Evolutionary conservation across 2,888 invertebrate species (phyloP).

Genomic region (Strigamia maritima): DNA sequence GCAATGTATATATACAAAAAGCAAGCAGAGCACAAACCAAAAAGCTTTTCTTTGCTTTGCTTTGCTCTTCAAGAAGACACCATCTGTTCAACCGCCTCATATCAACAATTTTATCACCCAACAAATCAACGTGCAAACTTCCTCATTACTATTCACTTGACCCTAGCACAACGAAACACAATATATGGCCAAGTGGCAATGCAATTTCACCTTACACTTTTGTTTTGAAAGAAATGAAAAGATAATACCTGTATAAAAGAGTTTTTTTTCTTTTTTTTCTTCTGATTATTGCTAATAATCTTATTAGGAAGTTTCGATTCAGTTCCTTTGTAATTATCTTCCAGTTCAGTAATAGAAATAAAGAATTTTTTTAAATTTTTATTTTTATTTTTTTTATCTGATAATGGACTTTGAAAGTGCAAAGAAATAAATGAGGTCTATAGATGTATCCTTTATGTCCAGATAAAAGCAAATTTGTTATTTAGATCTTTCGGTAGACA

Average conservation of each 20-base stretch:
- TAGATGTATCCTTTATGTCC: too few relatives aligned
- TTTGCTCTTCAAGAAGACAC: neutral
- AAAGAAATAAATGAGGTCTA: neutral
- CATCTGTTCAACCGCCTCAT: neutral
- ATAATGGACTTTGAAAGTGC: neutral
- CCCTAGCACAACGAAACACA: neutral
- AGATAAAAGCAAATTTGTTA: too few relatives aligned
- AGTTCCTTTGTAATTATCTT: neutral
- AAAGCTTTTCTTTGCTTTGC: neutral
- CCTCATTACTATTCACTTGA: constrained; percentile 10
- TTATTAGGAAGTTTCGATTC: constrained; percentile 1
- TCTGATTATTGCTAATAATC: neutral
- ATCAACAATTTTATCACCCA: constrained; percentile 35
- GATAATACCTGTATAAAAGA: neutral
- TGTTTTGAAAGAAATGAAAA: neutral
- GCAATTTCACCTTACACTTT: neutral
- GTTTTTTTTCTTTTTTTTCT: neutral
- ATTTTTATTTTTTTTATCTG: neutral
- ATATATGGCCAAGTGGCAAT: neutral
- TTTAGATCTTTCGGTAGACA: too few relatives aligned
- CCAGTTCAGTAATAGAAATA: neutral
- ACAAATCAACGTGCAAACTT: constrained; percentile 29
- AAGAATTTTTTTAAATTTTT: neutral
- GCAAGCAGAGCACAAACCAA: neutral
- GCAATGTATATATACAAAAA: too few relatives aligned